Evolutionary conservation across 35 echinoderm and acorn worm species (phyloP).

Genomic region (Anneissia japonica): DNA sequence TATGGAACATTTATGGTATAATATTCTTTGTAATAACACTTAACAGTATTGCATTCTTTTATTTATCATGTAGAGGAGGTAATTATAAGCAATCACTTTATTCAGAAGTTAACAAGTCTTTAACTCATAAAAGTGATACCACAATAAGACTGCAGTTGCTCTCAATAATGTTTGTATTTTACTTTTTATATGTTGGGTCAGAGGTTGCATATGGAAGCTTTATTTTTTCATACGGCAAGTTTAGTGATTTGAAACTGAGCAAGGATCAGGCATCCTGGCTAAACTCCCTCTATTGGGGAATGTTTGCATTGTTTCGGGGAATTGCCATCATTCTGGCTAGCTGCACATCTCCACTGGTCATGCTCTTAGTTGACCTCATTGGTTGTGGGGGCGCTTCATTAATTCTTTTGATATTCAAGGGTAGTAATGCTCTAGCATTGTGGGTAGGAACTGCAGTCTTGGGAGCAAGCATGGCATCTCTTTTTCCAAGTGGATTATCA

Average conservation of each 20-base stretch:
- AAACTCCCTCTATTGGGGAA: constrained; percentile 69
- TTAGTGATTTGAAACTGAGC: not conserved
- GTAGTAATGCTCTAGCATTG: constrained; percentile 11
- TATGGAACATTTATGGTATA: not conserved
- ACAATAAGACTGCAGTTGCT: constrained; percentile 40
- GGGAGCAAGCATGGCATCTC: constrained; percentile 76
- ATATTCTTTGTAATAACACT: not conserved
- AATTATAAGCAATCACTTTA: not conserved
- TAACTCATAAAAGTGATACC: not conserved
- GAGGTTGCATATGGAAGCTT: constrained; percentile 77
- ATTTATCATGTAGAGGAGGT: not conserved
- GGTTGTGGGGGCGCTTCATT: constrained; percentile 40
- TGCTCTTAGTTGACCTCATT: constrained; percentile 56
- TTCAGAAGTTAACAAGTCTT: not conserved
- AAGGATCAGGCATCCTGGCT: constrained; percentile 32
- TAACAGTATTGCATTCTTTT: not conserved
- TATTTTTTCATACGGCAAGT: constrained; percentile 48
- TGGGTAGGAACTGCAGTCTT: constrained; percentile 62
- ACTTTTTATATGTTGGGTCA: constrained; percentile 71
- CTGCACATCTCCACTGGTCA: constrained; percentile 35
- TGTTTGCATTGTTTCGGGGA: constrained; percentile 62
- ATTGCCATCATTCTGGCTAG: constrained; percentile 72
- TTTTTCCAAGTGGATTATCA: constrained; percentile 82
- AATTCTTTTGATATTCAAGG: constrained; percentile 20
- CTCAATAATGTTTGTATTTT: constrained; percentile 61